These are phyloP conservation scores for Triplophysa rosa DNA, from an alignment of 2,113 vertebrate genomes.

Conservation along the genomic window DNA sequence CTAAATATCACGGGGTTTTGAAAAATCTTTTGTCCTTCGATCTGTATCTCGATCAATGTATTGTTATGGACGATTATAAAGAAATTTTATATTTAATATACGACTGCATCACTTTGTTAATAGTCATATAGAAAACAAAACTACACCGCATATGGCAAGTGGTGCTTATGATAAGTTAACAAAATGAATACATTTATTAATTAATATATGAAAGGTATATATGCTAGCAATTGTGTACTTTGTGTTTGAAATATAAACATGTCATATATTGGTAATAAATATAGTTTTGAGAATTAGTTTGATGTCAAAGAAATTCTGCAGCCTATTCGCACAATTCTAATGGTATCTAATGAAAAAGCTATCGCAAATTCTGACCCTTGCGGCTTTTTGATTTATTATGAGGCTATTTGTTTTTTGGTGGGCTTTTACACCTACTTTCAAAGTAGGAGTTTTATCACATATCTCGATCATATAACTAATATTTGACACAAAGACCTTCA, in stretches of 20 bases:
- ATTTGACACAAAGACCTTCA: not conserved
- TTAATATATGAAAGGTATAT: not conserved
- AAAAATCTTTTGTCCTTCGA: not conserved
- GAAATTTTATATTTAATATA: not conserved
- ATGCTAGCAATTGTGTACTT: not conserved
- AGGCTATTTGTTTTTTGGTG: not conserved
- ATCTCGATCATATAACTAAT: not conserved
- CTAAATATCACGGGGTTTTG: not conserved
- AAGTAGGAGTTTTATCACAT: not conserved
- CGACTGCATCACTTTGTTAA: not conserved
- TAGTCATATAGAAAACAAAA: not conserved
- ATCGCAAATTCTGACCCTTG: not conserved
- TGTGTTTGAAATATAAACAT: not conserved
- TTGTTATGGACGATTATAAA: not conserved
- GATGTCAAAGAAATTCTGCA: not conserved
- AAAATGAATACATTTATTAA: not conserved
- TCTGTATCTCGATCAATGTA: not conserved
- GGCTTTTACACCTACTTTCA: not conserved
- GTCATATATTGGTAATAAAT: not conserved
- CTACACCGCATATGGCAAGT: not conserved
- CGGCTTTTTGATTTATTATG: not conserved
- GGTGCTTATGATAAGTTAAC: not conserved
- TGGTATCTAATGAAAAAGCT: not conserved
- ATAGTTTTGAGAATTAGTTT: not conserved
- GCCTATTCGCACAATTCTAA: not conserved